phyloP scores from a whole-genome alignment of 2,888 invertebrate genomes.

The Chymomyza amoena region DNA sequence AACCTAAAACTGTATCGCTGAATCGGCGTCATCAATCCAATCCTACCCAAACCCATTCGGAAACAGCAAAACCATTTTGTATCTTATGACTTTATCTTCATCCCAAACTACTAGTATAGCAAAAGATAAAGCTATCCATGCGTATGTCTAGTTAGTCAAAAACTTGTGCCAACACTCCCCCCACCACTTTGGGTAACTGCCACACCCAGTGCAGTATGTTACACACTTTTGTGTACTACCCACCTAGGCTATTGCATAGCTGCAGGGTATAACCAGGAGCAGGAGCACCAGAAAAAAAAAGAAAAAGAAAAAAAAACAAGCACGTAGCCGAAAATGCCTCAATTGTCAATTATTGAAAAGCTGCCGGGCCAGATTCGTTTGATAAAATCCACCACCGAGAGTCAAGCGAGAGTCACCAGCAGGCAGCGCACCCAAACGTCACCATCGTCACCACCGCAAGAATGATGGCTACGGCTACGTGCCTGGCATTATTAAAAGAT shows the following conservation, averaged over 20 bases:
- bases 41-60: no score
- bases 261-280: neutral
- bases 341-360: conserved; percentile 55
- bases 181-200: neutral
- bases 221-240: neutral
- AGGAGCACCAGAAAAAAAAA: no score
- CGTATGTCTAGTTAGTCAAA: neutral
- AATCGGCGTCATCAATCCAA: no score
- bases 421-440: conserved; percentile 30
- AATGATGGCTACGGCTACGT: conserved; percentile 38
- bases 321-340: conserved; percentile 59
- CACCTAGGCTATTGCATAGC: neutral
- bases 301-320: conserved; percentile 7
- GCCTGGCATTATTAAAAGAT: conserved; percentile 48
- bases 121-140: neutral
- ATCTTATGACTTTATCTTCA: no score
- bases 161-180: neutral
- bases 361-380: conserved; percentile 48
- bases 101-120: no score
- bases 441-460: neutral
- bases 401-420: conserved; percentile 28
- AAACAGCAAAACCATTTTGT: no score
- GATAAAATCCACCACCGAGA: neutral
- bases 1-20: no score
- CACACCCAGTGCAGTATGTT: neutral